These are phyloP conservation scores for Thermophis baileyi DNA, from an alignment of 2,113 vertebrate species.

Conservation along the genomic window DNA sequence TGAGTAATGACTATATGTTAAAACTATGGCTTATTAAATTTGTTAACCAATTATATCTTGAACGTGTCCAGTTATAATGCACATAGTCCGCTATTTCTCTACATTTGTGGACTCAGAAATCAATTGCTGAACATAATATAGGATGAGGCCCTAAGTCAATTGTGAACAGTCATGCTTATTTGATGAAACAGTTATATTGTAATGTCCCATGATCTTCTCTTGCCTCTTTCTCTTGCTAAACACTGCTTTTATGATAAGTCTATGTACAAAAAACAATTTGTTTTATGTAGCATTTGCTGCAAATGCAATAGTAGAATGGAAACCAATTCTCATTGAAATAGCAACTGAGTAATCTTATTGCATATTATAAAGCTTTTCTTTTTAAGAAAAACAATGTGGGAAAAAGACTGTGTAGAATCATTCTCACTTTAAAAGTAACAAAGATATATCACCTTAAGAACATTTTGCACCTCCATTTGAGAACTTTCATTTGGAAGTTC, in stretches of 20 bases:
- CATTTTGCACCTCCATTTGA: neutral
- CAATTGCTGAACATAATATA: neutral
- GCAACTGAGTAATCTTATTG: neutral
- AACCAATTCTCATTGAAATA: neutral
- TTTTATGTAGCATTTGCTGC: neutral
- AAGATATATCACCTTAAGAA: neutral
- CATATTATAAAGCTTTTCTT: neutral
- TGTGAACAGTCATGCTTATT: neutral
- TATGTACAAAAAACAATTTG: neutral
- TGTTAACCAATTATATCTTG: neutral
- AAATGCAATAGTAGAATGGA: neutral
- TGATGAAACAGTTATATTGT: neutral
- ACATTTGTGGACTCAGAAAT: neutral
- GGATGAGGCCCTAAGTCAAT: neutral
- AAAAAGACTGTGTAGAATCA: neutral
- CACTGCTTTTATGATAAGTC: neutral
- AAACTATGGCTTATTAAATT: neutral
- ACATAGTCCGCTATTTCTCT: neutral
- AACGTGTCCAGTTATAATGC: neutral
- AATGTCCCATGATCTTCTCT: neutral
- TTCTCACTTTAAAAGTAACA: slow-evolving; percentile 23
- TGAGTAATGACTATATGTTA: neutral
- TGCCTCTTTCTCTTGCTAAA: neutral
- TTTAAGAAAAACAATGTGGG: neutral
- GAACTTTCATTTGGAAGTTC: neutral